phyloP scores from a whole-genome alignment of 2,888 invertebrate species.

The Caenorhabditis sinica region DNA sequence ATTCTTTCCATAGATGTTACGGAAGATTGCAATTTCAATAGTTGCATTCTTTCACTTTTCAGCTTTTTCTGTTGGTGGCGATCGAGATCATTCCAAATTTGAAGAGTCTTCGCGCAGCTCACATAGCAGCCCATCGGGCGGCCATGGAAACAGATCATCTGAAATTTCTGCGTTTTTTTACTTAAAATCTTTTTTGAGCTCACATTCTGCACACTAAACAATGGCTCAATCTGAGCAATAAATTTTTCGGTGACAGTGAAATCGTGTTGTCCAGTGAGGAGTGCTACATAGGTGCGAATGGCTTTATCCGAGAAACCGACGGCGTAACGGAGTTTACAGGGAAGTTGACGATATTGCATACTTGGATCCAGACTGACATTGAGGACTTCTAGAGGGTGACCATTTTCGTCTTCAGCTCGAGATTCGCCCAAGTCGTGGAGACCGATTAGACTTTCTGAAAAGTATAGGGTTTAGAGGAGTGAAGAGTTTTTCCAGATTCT shows the following conservation, averaged over 20 bases:
- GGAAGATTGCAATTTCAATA: constrained; percentile 49
- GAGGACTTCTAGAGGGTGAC: constrained; percentile 66
- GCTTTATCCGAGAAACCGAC: constrained; percentile 72
- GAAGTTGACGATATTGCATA: constrained; percentile 73
- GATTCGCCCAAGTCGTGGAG: constrained; percentile 73
- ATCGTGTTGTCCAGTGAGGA: constrained; percentile 71
- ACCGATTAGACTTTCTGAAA: constrained; percentile 66
- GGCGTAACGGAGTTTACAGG: constrained; percentile 72
- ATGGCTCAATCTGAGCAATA: constrained; percentile 74
- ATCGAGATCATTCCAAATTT: constrained; percentile 75
- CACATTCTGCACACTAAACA: constrained; percentile 67
- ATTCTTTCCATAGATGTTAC: constrained; percentile 64
- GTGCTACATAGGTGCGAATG: constrained; percentile 72
- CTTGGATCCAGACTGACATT: constrained; percentile 71
- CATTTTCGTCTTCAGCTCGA: constrained; percentile 65
- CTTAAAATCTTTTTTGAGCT: background rate
- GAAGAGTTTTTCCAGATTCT: background rate
- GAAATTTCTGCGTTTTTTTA: background rate
- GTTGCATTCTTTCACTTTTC: constrained; percentile 75
- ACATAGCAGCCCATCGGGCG: constrained; percentile 75
- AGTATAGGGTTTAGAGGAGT: background rate
- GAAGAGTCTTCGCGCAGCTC: constrained; percentile 69
- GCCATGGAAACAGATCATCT: constrained; percentile 74
- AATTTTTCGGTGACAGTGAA: constrained; percentile 72
- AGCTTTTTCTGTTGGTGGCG: constrained; percentile 75